Conservation (phyloP, 1,140 invertebrate species). For the Eumaeus atala region DNA sequence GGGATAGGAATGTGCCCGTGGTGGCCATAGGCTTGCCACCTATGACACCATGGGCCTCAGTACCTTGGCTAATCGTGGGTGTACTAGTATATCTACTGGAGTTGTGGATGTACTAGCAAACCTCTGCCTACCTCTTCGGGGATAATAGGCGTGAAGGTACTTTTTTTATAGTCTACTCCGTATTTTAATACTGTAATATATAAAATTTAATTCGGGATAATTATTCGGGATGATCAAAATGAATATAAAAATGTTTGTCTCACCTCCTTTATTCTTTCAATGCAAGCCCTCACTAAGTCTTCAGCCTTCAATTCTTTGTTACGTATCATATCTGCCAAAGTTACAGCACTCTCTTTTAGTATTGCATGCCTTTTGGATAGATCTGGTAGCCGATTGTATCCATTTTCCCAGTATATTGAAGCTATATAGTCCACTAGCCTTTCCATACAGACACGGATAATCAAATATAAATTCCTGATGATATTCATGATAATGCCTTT, state of each 20-base stretch:
- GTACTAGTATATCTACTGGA: too few species aligned
- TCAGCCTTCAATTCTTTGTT: conserved; percentile 78
- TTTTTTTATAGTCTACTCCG: too few species aligned
- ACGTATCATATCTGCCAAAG: conserved; percentile 80
- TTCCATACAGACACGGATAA: conserved; percentile 45
- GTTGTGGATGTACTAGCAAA: too few species aligned
- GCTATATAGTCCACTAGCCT: conserved; percentile 50
- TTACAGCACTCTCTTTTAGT: conserved; percentile 78
- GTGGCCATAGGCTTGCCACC: too few species aligned
- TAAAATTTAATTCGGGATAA: too few species aligned
- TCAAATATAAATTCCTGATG: conserved; percentile 39
- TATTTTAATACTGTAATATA: too few species aligned
- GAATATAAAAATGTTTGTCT: conserved; percentile 21
- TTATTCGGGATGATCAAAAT: not conserved
- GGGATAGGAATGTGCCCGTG: too few species aligned
- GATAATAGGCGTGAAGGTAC: too few species aligned
- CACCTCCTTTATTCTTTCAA: conserved; percentile 86
- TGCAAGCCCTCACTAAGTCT: conserved; percentile 83
- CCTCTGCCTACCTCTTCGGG: too few species aligned
- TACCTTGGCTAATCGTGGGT: too few species aligned
- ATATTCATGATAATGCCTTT: conserved; percentile 45
- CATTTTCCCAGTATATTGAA: conserved; percentile 73
- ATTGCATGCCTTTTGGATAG: conserved; percentile 75
- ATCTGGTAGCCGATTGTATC: conserved; percentile 72
- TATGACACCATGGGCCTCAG: too few species aligned